Conservation (phyloP, 92 coral and sea anemone genomes). For the Zoanthus sociatus region DNA sequence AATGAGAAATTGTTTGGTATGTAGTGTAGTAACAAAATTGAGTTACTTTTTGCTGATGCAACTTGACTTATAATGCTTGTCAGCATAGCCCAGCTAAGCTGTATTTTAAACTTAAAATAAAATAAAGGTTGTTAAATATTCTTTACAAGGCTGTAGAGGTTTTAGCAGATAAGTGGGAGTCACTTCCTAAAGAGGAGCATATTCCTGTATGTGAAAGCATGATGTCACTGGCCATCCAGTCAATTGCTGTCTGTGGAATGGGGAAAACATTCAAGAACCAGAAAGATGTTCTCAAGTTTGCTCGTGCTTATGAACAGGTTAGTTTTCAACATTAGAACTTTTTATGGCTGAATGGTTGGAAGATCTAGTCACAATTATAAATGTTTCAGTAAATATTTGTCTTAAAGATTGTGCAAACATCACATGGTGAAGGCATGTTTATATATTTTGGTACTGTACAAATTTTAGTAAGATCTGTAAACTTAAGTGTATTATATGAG, state of each 20-base stretch:
- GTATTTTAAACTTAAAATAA: too few relatives aligned
- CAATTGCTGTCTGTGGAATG: conserved; percentile 41
- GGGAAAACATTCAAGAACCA: conserved; percentile 20
- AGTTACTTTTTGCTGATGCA: too few relatives aligned
- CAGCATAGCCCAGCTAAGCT: too few relatives aligned
- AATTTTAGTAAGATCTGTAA: too few relatives aligned
- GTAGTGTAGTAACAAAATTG: too few relatives aligned
- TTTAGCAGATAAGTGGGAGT: conserved; percentile 20
- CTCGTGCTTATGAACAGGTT: conserved; percentile 27
- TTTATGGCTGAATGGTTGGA: not conserved
- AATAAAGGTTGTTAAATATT: too few relatives aligned
- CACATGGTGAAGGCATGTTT: not conserved
- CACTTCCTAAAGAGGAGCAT: conserved; percentile 13
- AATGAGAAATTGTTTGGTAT: too few relatives aligned
- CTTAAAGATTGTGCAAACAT: not conserved
- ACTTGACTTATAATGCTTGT: too few relatives aligned
- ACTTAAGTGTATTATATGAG: too few relatives aligned
- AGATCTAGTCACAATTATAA: not conserved
- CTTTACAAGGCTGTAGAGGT: conserved; percentile 13
- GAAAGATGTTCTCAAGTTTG: conserved; percentile 29
- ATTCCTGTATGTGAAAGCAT: conserved; percentile 34
- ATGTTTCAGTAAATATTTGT: not conserved
- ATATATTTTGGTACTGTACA: not conserved
- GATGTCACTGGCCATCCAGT: conserved; percentile 41
- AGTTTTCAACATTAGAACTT: not conserved